phyloP scores from a whole-genome alignment of 2,797 vertebrate genomes.

The Myotis findleyi region DNA sequence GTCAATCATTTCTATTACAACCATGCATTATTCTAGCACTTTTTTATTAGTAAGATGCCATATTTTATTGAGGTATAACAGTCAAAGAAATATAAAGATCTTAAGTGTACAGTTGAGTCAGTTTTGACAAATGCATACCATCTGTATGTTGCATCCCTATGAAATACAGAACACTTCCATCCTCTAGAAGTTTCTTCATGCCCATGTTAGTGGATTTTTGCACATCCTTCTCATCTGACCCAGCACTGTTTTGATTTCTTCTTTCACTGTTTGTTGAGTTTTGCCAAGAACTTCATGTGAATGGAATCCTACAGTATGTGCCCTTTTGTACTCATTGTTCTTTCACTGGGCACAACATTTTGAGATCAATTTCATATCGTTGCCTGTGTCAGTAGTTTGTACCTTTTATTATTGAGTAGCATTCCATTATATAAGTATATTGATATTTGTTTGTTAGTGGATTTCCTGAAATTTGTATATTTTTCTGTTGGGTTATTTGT shows the following conservation, averaged over 20 bases:
- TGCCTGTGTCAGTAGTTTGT: not conserved
- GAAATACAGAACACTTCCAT: not conserved
- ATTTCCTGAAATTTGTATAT: not conserved
- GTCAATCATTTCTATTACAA: not conserved
- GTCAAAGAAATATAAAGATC: not conserved
- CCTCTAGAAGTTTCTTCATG: not conserved
- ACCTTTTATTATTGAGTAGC: not conserved
- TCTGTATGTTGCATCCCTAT: not conserved
- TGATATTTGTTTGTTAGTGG: not conserved
- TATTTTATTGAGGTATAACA: not conserved
- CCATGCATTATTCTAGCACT: not conserved
- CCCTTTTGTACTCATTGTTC: not conserved
- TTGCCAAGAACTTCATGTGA: not conserved
- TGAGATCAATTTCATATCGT: not conserved
- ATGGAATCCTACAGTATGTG: not conserved
- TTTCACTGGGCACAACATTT: not conserved
- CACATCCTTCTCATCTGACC: not conserved
- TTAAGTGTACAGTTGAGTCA: not conserved
- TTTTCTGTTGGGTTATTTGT: not conserved
- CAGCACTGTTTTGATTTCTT: not conserved
- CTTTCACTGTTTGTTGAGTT: not conserved
- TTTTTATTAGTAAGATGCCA: not conserved
- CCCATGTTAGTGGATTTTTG: not conserved
- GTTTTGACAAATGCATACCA: not conserved
- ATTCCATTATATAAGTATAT: not conserved